Conservation (phyloP, 1,140 invertebrate species). For the Thrips palmi region DNA sequence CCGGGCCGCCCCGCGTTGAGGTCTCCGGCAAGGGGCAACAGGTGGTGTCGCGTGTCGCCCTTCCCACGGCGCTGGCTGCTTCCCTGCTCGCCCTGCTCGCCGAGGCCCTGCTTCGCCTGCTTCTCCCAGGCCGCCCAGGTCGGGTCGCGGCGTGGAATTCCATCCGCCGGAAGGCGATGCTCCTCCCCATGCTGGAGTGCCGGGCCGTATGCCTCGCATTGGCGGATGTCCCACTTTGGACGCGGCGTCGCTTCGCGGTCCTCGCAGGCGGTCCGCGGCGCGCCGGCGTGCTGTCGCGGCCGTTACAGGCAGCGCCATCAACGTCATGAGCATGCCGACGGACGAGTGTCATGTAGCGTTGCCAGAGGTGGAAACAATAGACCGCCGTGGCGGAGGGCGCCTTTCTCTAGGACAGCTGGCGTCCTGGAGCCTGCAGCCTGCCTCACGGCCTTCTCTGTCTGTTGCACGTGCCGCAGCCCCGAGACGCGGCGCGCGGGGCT, state of each 20-base stretch:
- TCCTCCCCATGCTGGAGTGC: no score
- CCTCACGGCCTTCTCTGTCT: neutral
- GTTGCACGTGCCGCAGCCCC: conserved; percentile 19
- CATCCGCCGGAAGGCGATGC: no score
- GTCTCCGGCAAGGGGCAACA: neutral
- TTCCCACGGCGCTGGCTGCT: neutral
- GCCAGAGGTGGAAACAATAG: no score
- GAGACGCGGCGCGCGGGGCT: conserved; percentile 32
- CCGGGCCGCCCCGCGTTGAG: neutral
- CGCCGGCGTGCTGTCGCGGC: no score
- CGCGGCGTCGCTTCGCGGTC: no score
- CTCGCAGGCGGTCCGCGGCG: no score
- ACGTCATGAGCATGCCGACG: neutral
- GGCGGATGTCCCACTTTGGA: no score
- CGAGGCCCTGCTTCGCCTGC: neutral
- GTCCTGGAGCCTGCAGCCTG: neutral
- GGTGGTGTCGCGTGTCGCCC: neutral
- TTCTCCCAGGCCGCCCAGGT: neutral
- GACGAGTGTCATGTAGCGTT: neutral
- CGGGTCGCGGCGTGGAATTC: neutral
- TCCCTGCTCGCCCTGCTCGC: neutral
- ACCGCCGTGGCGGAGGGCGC: neutral
- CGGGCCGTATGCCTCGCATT: no score
- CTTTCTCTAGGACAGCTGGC: conserved; percentile 1
- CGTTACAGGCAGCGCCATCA: neutral